Evolutionary conservation across 1,140 invertebrate species (phyloP).

Genomic region (Physella acuta): DNA sequence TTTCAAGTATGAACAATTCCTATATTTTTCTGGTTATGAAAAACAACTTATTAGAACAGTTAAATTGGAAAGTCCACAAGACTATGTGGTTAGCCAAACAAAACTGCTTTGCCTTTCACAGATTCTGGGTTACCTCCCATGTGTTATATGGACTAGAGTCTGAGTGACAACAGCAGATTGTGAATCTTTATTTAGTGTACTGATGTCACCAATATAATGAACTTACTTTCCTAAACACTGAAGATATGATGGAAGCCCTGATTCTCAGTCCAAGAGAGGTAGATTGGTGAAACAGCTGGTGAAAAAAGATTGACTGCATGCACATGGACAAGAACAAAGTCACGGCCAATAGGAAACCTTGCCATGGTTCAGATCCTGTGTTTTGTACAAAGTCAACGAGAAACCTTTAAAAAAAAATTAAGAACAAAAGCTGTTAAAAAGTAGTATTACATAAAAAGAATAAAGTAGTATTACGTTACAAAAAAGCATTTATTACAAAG

Average conservation of each 20-base stretch:
- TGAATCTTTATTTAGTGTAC: no score
- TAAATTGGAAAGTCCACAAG: no score
- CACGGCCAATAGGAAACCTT: conserved; percentile 80
- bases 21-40: no score
- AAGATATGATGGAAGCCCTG: conserved; percentile 84
- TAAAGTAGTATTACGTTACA: no score
- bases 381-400: conserved; percentile 57
- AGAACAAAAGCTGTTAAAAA: no score
- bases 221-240: conserved; percentile 84
- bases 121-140: not conserved
- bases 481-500: no score
- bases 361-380: conserved; percentile 67
- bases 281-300: conserved; percentile 49
- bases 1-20: no score
- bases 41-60: no score
- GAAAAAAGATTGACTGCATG: conserved; percentile 80
- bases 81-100: no score
- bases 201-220: no score
- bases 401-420: conserved; percentile 40
- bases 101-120: not conserved
- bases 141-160: not conserved
- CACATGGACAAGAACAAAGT: conserved; percentile 75
- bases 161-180: no score
- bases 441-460: no score
- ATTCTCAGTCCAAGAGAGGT: conserved; percentile 82